Evolutionary conservation across 2,797 vertebrate genomes (phyloP), one percentile per base, ranked within the genome.

Genomic region (Babyrousa celebensis): DNA sequence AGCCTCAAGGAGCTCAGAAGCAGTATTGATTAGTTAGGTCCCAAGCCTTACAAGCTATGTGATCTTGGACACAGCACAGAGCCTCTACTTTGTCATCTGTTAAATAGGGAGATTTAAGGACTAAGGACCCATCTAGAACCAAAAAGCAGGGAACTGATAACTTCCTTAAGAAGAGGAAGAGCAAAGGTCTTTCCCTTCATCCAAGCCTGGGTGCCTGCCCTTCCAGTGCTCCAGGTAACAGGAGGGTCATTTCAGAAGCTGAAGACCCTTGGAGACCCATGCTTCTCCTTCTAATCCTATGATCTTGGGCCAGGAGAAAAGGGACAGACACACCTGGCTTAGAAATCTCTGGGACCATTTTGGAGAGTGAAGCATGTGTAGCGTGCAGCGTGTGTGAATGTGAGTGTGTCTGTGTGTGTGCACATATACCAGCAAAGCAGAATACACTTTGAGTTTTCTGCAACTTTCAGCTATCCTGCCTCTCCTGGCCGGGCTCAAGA

Each of bases 71-170:
- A 60, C 25, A 29, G 17, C 54, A 62, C 54, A 54, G 75, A 85
- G 54, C 8, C 60, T 91, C 40, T 1, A 23, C 67, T 21, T 82
- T 62, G 71, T 80, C 36, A 68, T 65, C 20, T 68, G 56, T 77
- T 80, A 27, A 16, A 54, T 60, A 20, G 17, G 67, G 27, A 65
- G 17, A 48, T 87, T 96, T 78, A 29, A 83, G 91, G 52, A 58
- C 36, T 79, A n/a, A 83, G 67, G 68, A 16, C 11, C 9, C 52
- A 74, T 32, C 21, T 29, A 29, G 65, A 94, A 36, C 32, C n/a
- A 18, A 63, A 60, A 48, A 3, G 20, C 20, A 78, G 71, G 3
- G 7, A 82, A 85, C 58, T 62, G 65, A 48, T 27, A 60, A 70
- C 74, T 63, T 75, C n/a, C 52, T 48, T 15, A 40, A 72, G 43